Conservation (phyloP, 1,140 invertebrate genomes). For the Drosophila bocqueti region DNA sequence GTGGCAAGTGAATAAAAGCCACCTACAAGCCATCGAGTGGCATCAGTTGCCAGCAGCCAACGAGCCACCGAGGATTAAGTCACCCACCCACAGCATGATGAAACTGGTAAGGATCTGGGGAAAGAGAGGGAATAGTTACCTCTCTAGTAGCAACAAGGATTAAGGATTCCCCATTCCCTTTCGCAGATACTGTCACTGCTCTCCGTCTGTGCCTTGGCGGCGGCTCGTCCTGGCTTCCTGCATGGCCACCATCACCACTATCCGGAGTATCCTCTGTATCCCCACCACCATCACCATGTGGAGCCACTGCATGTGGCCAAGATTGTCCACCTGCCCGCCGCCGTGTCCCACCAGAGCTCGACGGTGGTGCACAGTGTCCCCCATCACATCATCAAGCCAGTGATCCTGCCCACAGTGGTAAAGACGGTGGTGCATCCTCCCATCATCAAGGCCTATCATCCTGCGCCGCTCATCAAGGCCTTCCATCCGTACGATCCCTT, state of each 20-base stretch:
- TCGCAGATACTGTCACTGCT: constrained; percentile 55
- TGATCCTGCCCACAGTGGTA: constrained; percentile 73
- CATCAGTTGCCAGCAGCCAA: constrained; percentile 78
- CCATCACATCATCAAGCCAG: constrained; percentile 77
- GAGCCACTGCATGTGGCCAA: constrained; percentile 78
- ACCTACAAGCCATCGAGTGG: constrained; percentile 46
- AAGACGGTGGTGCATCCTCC: constrained; percentile 76
- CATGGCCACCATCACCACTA: constrained; percentile 78
- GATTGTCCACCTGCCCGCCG: constrained; percentile 80
- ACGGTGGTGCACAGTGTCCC: constrained; percentile 81
- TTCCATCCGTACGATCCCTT: constrained; percentile 76
- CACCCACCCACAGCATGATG: constrained; percentile 58
- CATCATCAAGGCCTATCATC: constrained; percentile 78
- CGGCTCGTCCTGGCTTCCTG: constrained; percentile 76
- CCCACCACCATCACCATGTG: constrained; percentile 64
- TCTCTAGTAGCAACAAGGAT: neutral
- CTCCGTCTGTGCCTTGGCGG: constrained; percentile 56
- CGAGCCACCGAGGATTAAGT: constrained; percentile 41
- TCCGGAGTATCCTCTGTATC: constrained; percentile 69
- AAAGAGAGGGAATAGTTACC: neutral
- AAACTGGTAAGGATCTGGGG: constrained; percentile 70
- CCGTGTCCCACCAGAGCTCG: constrained; percentile 86
- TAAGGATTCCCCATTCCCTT: neutral
- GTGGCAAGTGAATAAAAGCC: constrained; percentile 79
- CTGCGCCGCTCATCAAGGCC: constrained; percentile 73